Base-by-base conservation (phyloP, 2,113 vertebrate species). In the Rousettus leschenaultii region DNA sequence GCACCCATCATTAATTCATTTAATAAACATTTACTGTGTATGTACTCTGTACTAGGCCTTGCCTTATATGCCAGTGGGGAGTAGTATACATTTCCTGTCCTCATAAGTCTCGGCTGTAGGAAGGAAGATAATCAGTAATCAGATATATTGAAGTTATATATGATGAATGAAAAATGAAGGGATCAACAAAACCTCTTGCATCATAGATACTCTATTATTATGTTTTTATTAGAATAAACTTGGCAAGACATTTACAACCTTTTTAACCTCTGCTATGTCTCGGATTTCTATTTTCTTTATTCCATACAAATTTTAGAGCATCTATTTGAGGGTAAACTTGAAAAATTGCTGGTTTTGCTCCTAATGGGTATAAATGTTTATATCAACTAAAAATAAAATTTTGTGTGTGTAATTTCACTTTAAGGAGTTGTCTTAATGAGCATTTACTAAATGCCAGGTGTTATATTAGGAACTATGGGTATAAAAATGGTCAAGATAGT, bases 211-310 rank as follows among this genome's bases (percentile, higher is more conserved):
- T 89, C 38, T 68, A 3, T 86, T 38, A 66, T 77, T 63, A 88
- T 6, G 89, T 95, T 91, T 48, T 78, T 75, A 82, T 96, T 96
- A 84, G 82, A 84, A 66, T 91, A 75, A 88, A 80, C 16, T 74
- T 83, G 55, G 16, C 26, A 88, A 65, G 65, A 80, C 13, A 51
- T 79, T 88, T 91, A 68, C 2, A 79, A 70, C 16, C 16, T 89
- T 84, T n/a, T 78, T 74, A 84, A 61, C 5, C 13, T 88, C 33
- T 61, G n/a, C 22, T 89, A 0, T 66, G 63, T 55, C 22, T 83
- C 65, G 63, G 21, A 79, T 90, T 87, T 73, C 38, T 79, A 12
- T 93, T 94, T 77, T 93, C 22, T 66, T 86, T 70, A 38, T 74
- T 84, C 61, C 19, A 65, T 84, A 6, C 22, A 79, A 80, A 24